A percentile compares a stretch with the other conserved stretches of the same genome.
These are phyloP conservation scores for Oostethus manadensis DNA, from an alignment of 2,113 vertebrate genomes.

Conservation along the genomic window DNA sequence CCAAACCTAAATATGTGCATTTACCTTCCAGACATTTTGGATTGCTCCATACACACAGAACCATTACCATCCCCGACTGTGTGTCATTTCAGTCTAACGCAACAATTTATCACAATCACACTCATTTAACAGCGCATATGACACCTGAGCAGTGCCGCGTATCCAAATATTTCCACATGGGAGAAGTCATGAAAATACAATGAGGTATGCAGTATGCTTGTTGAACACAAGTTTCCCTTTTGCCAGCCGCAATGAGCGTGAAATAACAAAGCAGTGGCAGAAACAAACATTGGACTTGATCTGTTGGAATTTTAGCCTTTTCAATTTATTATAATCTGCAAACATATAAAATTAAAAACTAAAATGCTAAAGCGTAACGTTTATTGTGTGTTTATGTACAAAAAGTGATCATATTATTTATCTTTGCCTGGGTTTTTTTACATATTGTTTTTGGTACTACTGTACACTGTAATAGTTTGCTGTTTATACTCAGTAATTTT, in stretches of 20 bases:
- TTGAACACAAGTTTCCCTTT: conserved; percentile 29
- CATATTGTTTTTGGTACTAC: too few species aligned
- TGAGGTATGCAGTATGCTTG: conserved; percentile 41
- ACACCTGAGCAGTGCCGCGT: conserved; percentile 54
- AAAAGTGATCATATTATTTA: not conserved
- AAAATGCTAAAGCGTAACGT: not conserved
- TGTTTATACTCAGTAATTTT: too few species aligned
- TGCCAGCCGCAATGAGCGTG: conserved; percentile 24
- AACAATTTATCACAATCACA: conserved; percentile 73
- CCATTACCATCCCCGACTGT: conserved; percentile 64
- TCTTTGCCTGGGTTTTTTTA: too few species aligned
- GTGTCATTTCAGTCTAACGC: conserved; percentile 67
- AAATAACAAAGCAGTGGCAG: conserved; percentile 32
- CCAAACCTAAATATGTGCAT: conserved; percentile 73
- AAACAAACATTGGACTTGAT: conserved; percentile 17
- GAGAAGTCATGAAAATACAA: conserved; percentile 63
- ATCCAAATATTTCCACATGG: conserved; percentile 70
- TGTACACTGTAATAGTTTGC: too few species aligned
- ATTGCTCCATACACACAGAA: conserved; percentile 59
- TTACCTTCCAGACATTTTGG: conserved; percentile 66
- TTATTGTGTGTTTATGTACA: not conserved
- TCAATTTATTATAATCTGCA: not conserved
- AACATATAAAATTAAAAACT: not conserved
- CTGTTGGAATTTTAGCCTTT: conserved; percentile 5
- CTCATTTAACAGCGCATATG: conserved; percentile 56